These are phyloP conservation scores for Semicossyphus pulcher DNA, from an alignment of 2,113 vertebrate species.

Conservation along the genomic window DNA sequence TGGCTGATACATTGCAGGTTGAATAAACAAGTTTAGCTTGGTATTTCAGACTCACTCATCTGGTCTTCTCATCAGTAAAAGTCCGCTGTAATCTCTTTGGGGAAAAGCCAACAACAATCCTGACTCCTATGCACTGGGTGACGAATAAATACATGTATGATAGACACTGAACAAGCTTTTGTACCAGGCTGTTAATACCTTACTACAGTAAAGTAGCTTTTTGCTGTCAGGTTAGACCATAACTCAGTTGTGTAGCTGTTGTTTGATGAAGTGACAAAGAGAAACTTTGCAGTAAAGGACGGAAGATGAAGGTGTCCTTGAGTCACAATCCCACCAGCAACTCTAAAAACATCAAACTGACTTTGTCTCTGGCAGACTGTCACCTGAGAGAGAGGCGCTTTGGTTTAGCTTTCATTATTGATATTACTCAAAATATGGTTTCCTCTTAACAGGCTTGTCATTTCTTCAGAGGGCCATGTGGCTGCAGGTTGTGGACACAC, in stretches of 20 bases:
- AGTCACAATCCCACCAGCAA: background rate
- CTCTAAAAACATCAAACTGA: background rate
- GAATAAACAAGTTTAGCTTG: no score
- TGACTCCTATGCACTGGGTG: no score
- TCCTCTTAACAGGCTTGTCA: constrained; percentile 9
- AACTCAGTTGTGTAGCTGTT: background rate
- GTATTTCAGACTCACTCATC: no score
- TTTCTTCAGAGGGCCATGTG: constrained; percentile 10
- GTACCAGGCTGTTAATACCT: background rate
- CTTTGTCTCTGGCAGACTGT: background rate
- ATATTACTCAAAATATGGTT: constrained; percentile 29
- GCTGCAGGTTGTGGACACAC: constrained; percentile 28
- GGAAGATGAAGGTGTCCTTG: background rate
- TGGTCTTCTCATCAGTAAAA: no score
- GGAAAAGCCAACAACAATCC: no score
- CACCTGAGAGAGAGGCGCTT: constrained; percentile 8
- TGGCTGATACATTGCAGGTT: no score
- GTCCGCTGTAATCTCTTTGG: no score
- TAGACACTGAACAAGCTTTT: no score
- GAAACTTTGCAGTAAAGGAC: background rate
- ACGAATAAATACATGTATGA: no score
- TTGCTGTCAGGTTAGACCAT: background rate
- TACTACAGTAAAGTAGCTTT: background rate
- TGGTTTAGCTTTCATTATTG: constrained; percentile 7
- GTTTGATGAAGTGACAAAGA: background rate